Evolutionary conservation across 2,888 invertebrate species (phyloP).

Genomic region (Busseola fusca): DNA sequence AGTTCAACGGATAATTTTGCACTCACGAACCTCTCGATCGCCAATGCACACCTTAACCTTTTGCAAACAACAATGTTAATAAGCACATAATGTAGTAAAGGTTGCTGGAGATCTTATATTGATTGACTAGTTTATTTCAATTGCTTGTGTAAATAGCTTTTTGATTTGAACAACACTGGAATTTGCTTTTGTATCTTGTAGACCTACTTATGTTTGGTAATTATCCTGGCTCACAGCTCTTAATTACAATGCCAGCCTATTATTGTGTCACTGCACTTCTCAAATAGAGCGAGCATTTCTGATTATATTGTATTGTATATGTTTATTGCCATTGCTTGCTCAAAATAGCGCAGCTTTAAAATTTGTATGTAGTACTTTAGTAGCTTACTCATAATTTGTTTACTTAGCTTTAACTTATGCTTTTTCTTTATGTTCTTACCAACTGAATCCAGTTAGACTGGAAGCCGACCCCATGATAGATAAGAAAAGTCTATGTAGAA

Average conservation of each 20-base stretch:
- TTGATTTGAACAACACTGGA: too few species aligned
- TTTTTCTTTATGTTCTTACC: neutral
- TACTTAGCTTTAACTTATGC: neutral
- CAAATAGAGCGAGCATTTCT: neutral
- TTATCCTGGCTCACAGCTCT: neutral
- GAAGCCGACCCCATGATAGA: neutral
- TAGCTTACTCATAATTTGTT: neutral
- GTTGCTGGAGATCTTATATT: neutral
- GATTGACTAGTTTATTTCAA: conserved; percentile 3
- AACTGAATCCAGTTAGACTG: neutral
- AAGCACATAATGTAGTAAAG: conserved; percentile 28
- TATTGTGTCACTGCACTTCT: neutral
- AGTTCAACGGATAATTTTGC: conserved; percentile 7
- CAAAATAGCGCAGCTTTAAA: neutral
- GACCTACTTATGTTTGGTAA: neutral
- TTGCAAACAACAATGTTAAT: conserved; percentile 25
- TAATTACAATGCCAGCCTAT: neutral
- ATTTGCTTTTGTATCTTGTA: neutral
- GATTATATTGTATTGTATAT: neutral
- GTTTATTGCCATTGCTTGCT: neutral
- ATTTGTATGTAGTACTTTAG: neutral
- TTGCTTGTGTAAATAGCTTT: neutral
- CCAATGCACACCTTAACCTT: conserved; percentile 41
- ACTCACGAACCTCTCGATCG: conserved; percentile 29
- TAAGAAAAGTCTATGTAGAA: neutral